phyloP scores from a whole-genome alignment of 2,113 vertebrate genomes.

The Dolichallabes microphthalmus region DNA sequence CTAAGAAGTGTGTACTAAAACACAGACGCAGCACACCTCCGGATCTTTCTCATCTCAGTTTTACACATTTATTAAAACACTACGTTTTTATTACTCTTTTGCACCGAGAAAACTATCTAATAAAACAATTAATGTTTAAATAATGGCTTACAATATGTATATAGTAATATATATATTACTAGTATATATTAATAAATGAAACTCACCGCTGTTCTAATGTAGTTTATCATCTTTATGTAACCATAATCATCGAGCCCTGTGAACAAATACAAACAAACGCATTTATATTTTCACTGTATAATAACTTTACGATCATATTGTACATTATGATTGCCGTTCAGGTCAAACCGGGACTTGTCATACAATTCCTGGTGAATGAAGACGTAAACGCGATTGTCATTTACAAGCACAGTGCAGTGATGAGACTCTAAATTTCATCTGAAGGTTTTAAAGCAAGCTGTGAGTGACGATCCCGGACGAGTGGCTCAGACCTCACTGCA shows the following conservation, averaged over 20 bases:
- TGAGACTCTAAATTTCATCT: no score
- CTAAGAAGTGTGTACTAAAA: not conserved
- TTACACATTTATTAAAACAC: not conserved
- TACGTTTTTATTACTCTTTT: not conserved
- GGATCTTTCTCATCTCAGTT: not conserved
- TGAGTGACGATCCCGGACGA: no score
- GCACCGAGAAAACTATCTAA: not conserved
- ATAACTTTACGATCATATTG: no score
- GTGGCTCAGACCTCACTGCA: no score
- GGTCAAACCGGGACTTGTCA: no score
- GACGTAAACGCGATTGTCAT: no score
- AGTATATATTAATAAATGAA: not conserved
- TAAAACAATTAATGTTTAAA: not conserved
- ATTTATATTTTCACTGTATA: not conserved
- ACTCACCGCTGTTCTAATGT: constrained; percentile 83
- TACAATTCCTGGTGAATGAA: no score
- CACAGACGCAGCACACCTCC: not conserved
- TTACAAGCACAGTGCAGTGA: no score
- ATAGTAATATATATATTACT: no score
- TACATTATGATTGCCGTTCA: no score
- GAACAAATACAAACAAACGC: not conserved
- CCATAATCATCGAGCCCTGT: constrained; percentile 92
- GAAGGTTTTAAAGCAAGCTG: no score
- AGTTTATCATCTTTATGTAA: constrained; percentile 94
- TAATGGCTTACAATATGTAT: not conserved